Evolutionary conservation across 2,113 vertebrate genomes (phyloP).

Genomic region (Chauna torquata): DNA sequence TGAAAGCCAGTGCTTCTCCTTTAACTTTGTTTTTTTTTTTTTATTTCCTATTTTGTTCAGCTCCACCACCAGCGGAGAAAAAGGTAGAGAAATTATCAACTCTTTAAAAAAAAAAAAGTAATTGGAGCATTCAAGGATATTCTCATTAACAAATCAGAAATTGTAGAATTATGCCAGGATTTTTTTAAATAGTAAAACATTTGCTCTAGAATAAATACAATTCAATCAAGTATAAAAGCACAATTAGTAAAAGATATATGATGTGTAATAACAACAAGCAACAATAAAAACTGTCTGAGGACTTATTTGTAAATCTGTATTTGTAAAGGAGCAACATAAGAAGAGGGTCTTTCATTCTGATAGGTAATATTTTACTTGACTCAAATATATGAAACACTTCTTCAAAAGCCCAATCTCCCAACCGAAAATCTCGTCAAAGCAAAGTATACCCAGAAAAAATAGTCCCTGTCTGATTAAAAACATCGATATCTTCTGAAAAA

Average conservation of each 20-base stretch:
- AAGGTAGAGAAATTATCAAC: neutral
- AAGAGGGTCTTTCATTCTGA: neutral
- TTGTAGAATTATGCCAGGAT: neutral
- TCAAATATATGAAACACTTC: conserved; percentile 42
- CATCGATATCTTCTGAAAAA: conserved; percentile 1
- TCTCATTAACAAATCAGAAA: neutral
- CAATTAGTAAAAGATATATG: conserved; percentile 22
- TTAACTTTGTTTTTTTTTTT: neutral
- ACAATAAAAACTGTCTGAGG: conserved; percentile 2
- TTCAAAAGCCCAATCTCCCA: conserved; percentile 44
- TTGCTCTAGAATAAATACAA: neutral
- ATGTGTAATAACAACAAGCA: neutral
- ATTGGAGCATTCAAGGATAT: neutral
- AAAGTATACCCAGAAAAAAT: conserved; percentile 18
- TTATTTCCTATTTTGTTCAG: neutral
- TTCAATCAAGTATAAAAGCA: neutral
- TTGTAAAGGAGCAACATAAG: neutral
- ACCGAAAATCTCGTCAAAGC: conserved; percentile 31
- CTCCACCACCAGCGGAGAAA: neutral
- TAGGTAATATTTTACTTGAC: conserved; percentile 33
- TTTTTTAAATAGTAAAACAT: neutral
- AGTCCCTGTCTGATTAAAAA: conserved; percentile 42
- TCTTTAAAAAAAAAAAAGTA: neutral
- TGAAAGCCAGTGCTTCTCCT: neutral
- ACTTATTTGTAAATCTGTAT: conserved; percentile 18